These are phyloP conservation scores for Drosophila glabriapex DNA, from an alignment of 2,888 invertebrate genomes.

Conservation along the genomic window DNA sequence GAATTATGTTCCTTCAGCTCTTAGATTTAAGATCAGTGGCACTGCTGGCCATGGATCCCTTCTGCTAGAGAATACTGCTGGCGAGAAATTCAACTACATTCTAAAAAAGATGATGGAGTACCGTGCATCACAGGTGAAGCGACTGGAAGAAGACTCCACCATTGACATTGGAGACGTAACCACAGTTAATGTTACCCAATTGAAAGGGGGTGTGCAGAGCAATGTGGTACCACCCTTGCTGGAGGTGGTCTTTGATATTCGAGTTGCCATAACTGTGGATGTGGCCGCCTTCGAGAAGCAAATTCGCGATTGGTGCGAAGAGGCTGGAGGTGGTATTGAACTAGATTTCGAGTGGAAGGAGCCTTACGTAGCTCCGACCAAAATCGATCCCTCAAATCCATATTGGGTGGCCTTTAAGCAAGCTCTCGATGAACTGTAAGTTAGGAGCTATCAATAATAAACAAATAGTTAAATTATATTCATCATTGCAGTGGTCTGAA, in stretches of 20 bases:
- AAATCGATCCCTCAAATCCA: constrained; percentile 88
- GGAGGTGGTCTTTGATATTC: constrained; percentile 88
- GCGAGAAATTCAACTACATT: constrained; percentile 89
- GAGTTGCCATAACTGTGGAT: constrained; percentile 87
- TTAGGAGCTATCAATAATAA: neutral
- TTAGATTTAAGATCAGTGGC: constrained; percentile 88
- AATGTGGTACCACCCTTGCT: constrained; percentile 93
- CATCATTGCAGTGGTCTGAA: constrained; percentile 87
- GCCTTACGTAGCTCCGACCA: constrained; percentile 87
- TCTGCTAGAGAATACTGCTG: constrained; percentile 89
- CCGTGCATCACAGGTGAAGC: constrained; percentile 87
- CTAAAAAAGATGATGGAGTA: constrained; percentile 88
- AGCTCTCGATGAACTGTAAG: constrained; percentile 87
- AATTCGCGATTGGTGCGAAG: constrained; percentile 87
- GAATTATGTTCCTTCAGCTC: constrained; percentile 83
- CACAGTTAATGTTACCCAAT: constrained; percentile 89
- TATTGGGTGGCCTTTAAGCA: constrained; percentile 91
- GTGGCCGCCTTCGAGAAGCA: constrained; percentile 87
- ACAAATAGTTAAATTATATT: neutral
- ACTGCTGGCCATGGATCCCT: constrained; percentile 91
- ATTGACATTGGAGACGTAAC: constrained; percentile 89
- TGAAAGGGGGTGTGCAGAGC: constrained; percentile 91
- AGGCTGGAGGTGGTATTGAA: constrained; percentile 90
- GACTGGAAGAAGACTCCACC: constrained; percentile 85
- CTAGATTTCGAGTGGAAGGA: constrained; percentile 88